Base-by-base conservation (phyloP, 2,797 vertebrate species). In the Hirundo rustica region DNA sequence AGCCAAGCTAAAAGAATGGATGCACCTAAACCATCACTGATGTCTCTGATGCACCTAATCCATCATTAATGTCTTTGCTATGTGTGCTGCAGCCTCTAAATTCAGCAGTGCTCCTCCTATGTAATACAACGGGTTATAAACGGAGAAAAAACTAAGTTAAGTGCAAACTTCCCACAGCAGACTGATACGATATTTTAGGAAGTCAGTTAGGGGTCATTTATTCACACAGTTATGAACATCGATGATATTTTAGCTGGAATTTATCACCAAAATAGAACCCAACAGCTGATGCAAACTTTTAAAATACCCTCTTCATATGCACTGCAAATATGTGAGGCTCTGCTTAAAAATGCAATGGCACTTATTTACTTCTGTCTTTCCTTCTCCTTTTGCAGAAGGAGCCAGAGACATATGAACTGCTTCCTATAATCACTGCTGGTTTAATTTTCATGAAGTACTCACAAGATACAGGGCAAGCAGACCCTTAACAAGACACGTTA, bases 231-330 rank as follows among this genome's bases (percentile, higher is more conserved):
- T 96, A 96, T 89, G 96, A 97, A 93, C 91, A 94, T 96, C 38
- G 25, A 75, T 65, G 9, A 96, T 97, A 97, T 97, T 98, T 98
- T 97, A 97, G 95, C 93, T 95, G 95, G 95, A 97, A 95, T 97
- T 93, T 87, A 86, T 82, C 94, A 94, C 97, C 82, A 96, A 97
- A 97, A 98, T 96, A 98, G 96, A 97, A 95, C 44, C 77, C 91
- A 97, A 97, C 97, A 97, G 97, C 97, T 97, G 97, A 97, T 96
- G 93, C 84, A 96, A 97, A 96, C 91, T 94, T 97, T 93, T 88
- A 82, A 92, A 95, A 92, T 82, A 95, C 60, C 60, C 66, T 88
- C 78, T 77, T 95, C 91, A 75, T 84, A 96, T 30, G 86, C 86
- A 79, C 81, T 74, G 86, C 89, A 96, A 95, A 95, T 96, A 94